Percentiles rank a stretch among this genome's conserved stretches.
These are phyloP conservation scores for Catocala sponsa DNA, from an alignment of 2,888 invertebrate genomes.

Conservation along the genomic window DNA sequence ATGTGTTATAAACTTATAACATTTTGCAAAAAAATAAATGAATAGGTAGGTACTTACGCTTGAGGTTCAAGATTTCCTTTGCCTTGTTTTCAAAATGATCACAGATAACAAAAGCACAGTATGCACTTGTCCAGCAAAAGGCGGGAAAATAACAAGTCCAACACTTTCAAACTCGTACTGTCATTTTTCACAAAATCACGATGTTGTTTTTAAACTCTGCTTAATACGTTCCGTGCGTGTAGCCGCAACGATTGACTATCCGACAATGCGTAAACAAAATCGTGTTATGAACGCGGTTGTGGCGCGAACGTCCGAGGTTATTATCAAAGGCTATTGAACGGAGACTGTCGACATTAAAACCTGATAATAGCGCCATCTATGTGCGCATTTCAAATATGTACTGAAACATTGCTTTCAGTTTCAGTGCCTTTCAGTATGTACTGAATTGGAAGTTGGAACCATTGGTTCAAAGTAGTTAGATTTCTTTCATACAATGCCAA, in stretches of 20 bases:
- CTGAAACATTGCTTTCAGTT: not conserved
- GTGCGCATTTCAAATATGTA: not conserved
- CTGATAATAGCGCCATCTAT: conserved; percentile 44
- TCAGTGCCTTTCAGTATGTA: too few species aligned
- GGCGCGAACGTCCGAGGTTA: conserved; percentile 60
- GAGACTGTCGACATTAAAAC: conserved; percentile 30
- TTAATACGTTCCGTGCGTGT: conserved; percentile 46
- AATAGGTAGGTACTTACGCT: conserved; percentile 8
- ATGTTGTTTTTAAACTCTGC: conserved; percentile 30
- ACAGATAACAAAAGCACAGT: conserved; percentile 11
- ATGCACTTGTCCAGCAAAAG: conserved; percentile 13
- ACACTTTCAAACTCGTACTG: conserved; percentile 26
- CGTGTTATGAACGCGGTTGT: conserved; percentile 58
- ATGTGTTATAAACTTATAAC: too few species aligned
- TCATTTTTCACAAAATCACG: conserved; percentile 31
- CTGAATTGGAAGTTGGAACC: too few species aligned
- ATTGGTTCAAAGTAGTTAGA: too few species aligned
- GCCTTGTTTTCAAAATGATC: conserved; percentile 4
- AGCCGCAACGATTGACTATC: conserved; percentile 54
- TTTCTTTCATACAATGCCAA: too few species aligned
- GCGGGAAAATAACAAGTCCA: conserved; percentile 36
- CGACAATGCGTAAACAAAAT: conserved; percentile 71
- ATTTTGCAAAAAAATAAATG: not conserved
- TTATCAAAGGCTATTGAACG: conserved; percentile 70
- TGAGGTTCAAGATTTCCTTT: conserved; percentile 6